A percentile compares a stretch with the other conserved stretches of the same genome.
Conservation (phyloP, 1,140 invertebrate genomes). For the Anoplophora glabripennis region DNA sequence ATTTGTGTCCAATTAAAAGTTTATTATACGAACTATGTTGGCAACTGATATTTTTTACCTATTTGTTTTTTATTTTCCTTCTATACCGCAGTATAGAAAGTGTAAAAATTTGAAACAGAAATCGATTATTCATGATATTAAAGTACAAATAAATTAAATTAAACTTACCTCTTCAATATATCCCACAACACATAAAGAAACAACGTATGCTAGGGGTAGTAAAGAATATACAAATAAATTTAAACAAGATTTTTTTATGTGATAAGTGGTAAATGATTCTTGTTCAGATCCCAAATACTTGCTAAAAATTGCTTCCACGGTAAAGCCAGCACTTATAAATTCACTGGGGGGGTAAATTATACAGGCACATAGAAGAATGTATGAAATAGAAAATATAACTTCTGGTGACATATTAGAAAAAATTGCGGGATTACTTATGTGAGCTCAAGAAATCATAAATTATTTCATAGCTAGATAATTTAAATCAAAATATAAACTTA, state of each 20-base stretch:
- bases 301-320: slow-evolving; percentile 65
- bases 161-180: slow-evolving; percentile 47
- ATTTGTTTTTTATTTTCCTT: too few species aligned
- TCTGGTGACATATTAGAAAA: slow-evolving; percentile 19
- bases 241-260: slow-evolving; percentile 64
- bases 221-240: slow-evolving; percentile 67
- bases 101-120: slow-evolving; percentile 44
- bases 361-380: slow-evolving; percentile 64
- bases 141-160: neutral
- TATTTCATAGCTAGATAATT: too few species aligned
- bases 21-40: too few species aligned
- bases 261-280: slow-evolving; percentile 68
- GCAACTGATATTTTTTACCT: too few species aligned
- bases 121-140: neutral
- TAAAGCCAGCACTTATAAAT: slow-evolving; percentile 71
- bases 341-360: slow-evolving; percentile 73
- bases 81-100: slow-evolving; percentile 31
- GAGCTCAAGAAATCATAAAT: too few species aligned
- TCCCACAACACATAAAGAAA: slow-evolving; percentile 55
- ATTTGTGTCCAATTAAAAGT: too few species aligned
- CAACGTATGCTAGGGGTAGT: slow-evolving; percentile 66
- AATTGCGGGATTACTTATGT: too few species aligned
- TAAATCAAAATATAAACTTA: too few species aligned
- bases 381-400: slow-evolving; percentile 64
- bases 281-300: slow-evolving; percentile 65